Percentiles rank a stretch among this genome's conserved stretches.
These are phyloP conservation scores for Synodontis membranacea DNA, from an alignment of 2,113 vertebrate species.

Conservation along the genomic window DNA sequence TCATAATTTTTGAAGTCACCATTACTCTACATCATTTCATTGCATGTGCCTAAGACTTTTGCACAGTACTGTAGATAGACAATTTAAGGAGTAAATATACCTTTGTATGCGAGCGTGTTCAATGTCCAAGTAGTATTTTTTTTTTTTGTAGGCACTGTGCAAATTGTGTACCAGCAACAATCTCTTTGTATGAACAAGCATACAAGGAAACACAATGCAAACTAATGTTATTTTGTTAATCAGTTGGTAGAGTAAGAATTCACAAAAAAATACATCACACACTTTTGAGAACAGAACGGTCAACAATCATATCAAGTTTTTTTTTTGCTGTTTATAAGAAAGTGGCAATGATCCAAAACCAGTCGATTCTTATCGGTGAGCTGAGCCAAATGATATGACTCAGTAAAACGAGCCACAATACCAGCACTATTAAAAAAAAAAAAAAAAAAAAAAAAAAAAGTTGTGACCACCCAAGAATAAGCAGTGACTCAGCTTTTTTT, in stretches of 20 bases:
- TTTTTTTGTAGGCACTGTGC: too few relatives aligned
- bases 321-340: not conserved
- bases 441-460: too few relatives aligned
- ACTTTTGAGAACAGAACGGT: not conserved
- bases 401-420: not conserved
- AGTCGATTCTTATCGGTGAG: not conserved
- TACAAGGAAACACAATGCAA: not conserved
- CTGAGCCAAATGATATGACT: not conserved
- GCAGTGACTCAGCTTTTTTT: not conserved
- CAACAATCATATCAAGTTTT: not conserved
- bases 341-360: not conserved
- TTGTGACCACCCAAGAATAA: not conserved
- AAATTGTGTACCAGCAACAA: too few relatives aligned
- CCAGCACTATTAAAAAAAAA: not conserved
- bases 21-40: too few relatives aligned
- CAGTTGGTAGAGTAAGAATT: not conserved
- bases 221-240: not conserved
- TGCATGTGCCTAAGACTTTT: too few relatives aligned
- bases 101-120: too few relatives aligned
- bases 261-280: not conserved
- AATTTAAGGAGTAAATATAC: too few relatives aligned
- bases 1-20: too few relatives aligned
- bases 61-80: too few relatives aligned
- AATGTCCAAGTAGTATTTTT: too few relatives aligned
- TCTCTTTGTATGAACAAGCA: too few relatives aligned